These are phyloP conservation scores for Homarus americanus DNA, from an alignment of 1,140 invertebrate species.

Conservation along the genomic window DNA sequence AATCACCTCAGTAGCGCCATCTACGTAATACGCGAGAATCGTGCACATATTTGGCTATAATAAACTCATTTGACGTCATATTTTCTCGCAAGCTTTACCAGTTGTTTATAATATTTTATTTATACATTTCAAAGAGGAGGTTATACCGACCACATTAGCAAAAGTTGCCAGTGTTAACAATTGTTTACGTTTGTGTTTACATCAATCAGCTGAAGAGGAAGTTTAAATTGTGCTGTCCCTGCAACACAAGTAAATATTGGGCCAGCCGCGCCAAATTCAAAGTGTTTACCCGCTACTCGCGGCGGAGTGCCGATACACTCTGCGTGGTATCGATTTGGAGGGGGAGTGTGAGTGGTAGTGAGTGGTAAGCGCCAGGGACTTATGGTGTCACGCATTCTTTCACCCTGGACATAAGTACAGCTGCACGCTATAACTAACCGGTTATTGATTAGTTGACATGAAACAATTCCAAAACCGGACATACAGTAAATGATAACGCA, in stretches of 20 bases:
- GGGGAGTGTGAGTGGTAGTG: slow-evolving; percentile 33
- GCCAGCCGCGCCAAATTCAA: slow-evolving; percentile 24
- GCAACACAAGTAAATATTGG: slow-evolving; percentile 52
- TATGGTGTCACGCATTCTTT: slow-evolving; percentile 7
- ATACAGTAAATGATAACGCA: too few species aligned
- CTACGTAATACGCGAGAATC: slow-evolving; percentile 37
- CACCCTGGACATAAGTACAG: too few species aligned
- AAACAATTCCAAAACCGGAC: too few species aligned
- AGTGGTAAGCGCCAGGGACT: slow-evolving; percentile 4
- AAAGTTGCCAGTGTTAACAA: background rate
- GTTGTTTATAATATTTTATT: background rate
- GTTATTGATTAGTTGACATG: too few species aligned
- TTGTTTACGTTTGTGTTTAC: slow-evolving; percentile 60
- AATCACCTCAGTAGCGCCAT: slow-evolving; percentile 42
- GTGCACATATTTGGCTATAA: slow-evolving; percentile 51
- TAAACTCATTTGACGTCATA: background rate
- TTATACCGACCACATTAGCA: background rate
- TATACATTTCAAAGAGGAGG: background rate
- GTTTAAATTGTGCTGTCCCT: slow-evolving; percentile 24
- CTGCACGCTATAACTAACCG: too few species aligned
- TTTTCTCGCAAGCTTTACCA: background rate
- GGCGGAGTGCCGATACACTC: slow-evolving; percentile 22
- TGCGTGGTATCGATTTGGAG: slow-evolving; percentile 29
- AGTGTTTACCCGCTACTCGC: background rate
- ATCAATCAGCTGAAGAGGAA: slow-evolving; percentile 53